These are phyloP conservation scores for Heterotilapia buettikoferi DNA, from an alignment of 2,113 vertebrate genomes.

Conservation along the genomic window DNA sequence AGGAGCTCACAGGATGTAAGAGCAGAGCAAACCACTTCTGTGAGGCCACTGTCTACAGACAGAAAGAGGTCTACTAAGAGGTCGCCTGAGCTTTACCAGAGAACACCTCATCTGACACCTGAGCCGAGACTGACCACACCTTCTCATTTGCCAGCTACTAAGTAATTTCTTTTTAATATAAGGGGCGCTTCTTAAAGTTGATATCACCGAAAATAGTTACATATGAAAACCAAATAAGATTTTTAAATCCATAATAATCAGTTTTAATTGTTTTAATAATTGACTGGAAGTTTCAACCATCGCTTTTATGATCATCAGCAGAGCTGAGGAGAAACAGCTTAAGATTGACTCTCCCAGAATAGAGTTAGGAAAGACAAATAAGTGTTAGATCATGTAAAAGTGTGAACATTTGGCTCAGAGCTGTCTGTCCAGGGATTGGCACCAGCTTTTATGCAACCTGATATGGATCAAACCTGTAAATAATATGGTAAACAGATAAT, in stretches of 20 bases:
- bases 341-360: neutral
- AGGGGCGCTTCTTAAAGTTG: neutral
- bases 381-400: too few relatives aligned
- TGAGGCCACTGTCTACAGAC: neutral
- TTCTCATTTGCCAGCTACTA: neutral
- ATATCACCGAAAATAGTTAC: neutral
- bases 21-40: neutral
- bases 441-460: neutral
- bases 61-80: constrained; percentile 31
- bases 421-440: too few relatives aligned
- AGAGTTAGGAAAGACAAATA: neutral
- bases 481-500: neutral
- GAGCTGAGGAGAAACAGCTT: neutral
- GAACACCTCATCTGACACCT: neutral
- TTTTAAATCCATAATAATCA: neutral
- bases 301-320: neutral
- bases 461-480: neutral
- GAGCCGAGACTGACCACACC: neutral
- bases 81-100: neutral
- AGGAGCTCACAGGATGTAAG: neutral
- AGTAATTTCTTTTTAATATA: neutral
- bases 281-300: neutral
- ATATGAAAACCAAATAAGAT: neutral
- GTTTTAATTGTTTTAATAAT: neutral
- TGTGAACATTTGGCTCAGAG: too few relatives aligned